phyloP scores from a whole-genome alignment of 2,888 invertebrate genomes.

The Schrankia costaestrigalis region DNA sequence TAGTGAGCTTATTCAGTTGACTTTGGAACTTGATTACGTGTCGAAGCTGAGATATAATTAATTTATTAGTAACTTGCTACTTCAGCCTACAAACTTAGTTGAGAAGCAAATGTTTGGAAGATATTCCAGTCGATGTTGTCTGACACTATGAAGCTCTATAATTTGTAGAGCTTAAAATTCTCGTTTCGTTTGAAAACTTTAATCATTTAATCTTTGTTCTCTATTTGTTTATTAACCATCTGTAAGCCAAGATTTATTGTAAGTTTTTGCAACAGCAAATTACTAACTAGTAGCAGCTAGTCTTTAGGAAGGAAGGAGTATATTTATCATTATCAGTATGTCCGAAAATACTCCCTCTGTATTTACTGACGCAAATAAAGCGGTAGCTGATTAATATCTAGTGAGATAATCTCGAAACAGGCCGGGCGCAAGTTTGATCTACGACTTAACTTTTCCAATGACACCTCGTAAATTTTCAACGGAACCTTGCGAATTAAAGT shows the following conservation, averaged over 20 bases:
- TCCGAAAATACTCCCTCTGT: conserved; percentile 30
- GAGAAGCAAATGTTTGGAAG: conserved; percentile 1
- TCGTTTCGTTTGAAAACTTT: no score
- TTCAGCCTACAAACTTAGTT: conserved; percentile 4
- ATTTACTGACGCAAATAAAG: conserved; percentile 42
- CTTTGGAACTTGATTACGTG: conserved; percentile 22
- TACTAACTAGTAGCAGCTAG: no score
- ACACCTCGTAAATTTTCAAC: conserved; percentile 58
- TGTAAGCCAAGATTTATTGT: no score
- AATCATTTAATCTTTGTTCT: no score
- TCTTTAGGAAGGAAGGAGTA: conserved; percentile 19
- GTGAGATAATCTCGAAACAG: conserved; percentile 45
- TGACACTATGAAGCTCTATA: no score
- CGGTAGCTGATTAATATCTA: conserved; percentile 44
- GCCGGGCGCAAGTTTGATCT: conserved; percentile 52
- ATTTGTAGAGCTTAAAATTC: no score
- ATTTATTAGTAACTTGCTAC: conserved; percentile 7
- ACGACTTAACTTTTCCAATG: conserved; percentile 58
- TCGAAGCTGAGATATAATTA: conserved; percentile 13
- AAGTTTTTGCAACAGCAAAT: no score
- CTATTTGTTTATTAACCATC: no score
- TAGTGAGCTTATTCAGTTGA: conserved; percentile 17
- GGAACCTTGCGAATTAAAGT: conserved; percentile 50
- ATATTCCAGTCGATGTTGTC: conserved; percentile 1
- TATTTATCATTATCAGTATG: conserved; percentile 26